These are phyloP conservation scores for Myripristis jacobus DNA, from an alignment of 2,797 vertebrate genomes.

Conservation along the genomic window DNA sequence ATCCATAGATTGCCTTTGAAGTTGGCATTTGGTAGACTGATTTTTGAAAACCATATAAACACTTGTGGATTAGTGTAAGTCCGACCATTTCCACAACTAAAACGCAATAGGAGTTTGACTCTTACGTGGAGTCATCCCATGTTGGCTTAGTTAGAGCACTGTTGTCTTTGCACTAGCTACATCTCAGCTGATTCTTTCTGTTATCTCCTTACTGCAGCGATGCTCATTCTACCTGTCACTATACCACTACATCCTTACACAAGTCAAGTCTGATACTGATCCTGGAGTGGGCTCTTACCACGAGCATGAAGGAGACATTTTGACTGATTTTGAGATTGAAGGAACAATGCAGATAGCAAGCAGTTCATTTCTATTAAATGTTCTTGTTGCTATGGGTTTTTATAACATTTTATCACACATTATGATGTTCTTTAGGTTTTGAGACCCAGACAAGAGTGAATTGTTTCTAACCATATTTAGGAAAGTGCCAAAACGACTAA, in stretches of 20 bases:
- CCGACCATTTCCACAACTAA: not conserved
- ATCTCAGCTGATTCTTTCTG: conserved; percentile 23
- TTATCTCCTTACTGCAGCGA: conserved; percentile 3
- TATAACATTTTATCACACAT: conserved; percentile 34
- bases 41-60: conserved; percentile 28
- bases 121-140: not conserved
- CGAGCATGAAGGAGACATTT: not conserved
- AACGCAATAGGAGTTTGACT: not conserved
- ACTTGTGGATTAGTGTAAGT: not conserved
- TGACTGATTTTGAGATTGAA: not conserved
- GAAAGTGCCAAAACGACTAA: conserved; percentile 78
- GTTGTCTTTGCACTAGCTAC: conserved; percentile 58
- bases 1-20: conserved; percentile 27
- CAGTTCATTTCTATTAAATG: conserved; percentile 14
- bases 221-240: conserved; percentile 6
- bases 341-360: not conserved
- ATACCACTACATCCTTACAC: not conserved
- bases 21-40: conserved; percentile 4
- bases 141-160: conserved; percentile 27
- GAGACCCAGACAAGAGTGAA: conserved; percentile 36
- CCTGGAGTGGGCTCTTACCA: not conserved
- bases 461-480: conserved; percentile 41
- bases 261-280: not conserved
- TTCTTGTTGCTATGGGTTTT: conserved; percentile 39
- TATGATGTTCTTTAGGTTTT: conserved; percentile 22